Percentiles rank a stretch among this genome's conserved stretches.
Conservation (phyloP, 2,113 vertebrate species). For the Himantopus leucocephalus region DNA sequence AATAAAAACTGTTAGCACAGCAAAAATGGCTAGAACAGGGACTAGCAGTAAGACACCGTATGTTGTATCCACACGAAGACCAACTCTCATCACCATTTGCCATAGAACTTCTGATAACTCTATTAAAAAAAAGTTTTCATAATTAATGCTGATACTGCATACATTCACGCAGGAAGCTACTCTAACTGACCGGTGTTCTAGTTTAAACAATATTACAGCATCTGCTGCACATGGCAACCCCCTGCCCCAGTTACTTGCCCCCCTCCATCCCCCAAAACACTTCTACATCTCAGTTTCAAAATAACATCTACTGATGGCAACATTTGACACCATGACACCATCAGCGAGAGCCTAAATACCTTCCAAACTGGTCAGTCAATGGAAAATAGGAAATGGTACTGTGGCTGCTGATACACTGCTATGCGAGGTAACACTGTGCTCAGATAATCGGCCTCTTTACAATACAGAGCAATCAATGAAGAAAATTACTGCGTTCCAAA, state of each 20-base stretch:
- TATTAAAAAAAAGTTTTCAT: not conserved
- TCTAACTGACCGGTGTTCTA: not conserved
- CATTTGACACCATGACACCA: not conserved
- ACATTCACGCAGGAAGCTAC: not conserved
- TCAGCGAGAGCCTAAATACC: not conserved
- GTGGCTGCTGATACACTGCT: not conserved
- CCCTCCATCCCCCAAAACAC: not conserved
- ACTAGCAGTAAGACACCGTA: conserved; percentile 84
- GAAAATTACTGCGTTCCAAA: not conserved
- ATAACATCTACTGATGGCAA: not conserved
- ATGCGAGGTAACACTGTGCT: not conserved
- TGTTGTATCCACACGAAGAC: conserved; percentile 80
- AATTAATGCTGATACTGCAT: not conserved
- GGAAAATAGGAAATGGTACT: not conserved
- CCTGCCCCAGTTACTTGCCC: not conserved
- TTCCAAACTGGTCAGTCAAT: not conserved
- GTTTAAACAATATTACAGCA: not conserved
- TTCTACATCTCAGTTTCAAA: not conserved
- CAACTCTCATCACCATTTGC: conserved; percentile 91
- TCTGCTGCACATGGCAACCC: not conserved
- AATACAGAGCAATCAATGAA: not conserved
- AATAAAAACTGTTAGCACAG: conserved; percentile 88
- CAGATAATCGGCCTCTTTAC: not conserved
- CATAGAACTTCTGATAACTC: conserved; percentile 95
- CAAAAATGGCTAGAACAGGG: conserved; percentile 85